These are phyloP conservation scores for Temnothorax rugatulus DNA, from an alignment of 2,888 invertebrate genomes.

Conservation along the genomic window DNA sequence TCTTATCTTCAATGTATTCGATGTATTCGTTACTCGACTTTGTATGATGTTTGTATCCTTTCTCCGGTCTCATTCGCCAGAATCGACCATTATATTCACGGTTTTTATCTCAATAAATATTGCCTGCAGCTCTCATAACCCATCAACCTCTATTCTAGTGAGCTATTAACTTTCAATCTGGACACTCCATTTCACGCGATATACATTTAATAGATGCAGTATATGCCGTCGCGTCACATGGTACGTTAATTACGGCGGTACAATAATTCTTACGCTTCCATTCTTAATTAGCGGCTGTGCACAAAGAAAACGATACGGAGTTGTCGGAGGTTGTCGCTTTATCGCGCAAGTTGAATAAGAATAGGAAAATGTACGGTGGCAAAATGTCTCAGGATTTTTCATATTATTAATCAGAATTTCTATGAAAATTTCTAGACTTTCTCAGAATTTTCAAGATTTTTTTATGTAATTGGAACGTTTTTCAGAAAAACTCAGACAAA, in stretches of 20 bases:
- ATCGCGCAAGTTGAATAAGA: too few relatives aligned
- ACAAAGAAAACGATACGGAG: neutral
- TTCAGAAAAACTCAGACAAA: too few relatives aligned
- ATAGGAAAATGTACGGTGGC: too few relatives aligned
- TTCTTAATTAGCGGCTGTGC: slow-evolving; percentile 11
- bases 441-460: too few relatives aligned
- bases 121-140: slow-evolving; percentile 18
- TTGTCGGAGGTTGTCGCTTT: neutral
- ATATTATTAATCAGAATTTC: too few relatives aligned
- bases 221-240: neutral
- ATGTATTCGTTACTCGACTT: slow-evolving; percentile 9
- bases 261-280: slow-evolving; percentile 16
- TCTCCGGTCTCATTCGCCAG: neutral
- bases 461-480: too few relatives aligned
- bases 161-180: slow-evolving; percentile 51
- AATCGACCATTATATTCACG: slow-evolving; percentile 1
- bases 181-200: slow-evolving; percentile 48
- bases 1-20: neutral
- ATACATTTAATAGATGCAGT: slow-evolving; percentile 16
- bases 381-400: too few relatives aligned
- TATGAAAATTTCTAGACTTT: too few relatives aligned
- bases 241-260: slow-evolving; percentile 6
- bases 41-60: slow-evolving; percentile 8
- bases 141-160: slow-evolving; percentile 51
- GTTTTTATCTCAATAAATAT: slow-evolving; percentile 38